Conservation (phyloP, 2,113 vertebrate species). For the Marmota monax region DNA sequence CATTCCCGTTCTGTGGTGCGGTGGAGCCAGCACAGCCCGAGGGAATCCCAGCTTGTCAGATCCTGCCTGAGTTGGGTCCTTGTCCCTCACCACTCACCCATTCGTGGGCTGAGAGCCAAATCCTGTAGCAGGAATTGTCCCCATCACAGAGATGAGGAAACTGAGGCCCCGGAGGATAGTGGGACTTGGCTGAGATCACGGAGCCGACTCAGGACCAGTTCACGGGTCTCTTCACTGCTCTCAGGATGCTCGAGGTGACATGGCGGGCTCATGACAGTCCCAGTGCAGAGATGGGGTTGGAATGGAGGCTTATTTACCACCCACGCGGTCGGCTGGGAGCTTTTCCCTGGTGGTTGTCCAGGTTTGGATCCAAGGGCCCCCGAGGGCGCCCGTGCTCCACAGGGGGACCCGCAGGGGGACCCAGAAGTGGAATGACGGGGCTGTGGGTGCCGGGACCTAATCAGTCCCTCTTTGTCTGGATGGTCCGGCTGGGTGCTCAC, state of each 20-base stretch:
- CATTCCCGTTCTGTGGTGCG: no score
- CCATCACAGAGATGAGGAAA: background rate
- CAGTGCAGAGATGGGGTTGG: background rate
- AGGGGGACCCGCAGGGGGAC: no score
- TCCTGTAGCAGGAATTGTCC: background rate
- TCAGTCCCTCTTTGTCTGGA: no score
- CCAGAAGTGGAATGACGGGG: fast-evolving
- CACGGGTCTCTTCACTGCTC: background rate
- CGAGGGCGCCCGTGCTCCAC: no score
- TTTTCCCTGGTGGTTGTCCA: no score
- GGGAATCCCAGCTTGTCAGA: background rate
- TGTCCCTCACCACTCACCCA: background rate
- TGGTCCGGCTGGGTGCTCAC: no score
- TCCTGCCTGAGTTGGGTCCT: background rate
- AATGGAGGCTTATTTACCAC: no score
- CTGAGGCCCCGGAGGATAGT: background rate
- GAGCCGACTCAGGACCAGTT: background rate
- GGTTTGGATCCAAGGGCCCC: no score
- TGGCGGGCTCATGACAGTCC: background rate
- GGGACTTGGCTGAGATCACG: background rate
- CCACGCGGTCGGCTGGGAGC: no score
- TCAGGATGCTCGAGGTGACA: background rate
- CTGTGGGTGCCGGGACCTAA: no score
- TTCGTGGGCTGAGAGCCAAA: background rate
- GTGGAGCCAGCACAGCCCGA: fast-evolving